Evolutionary conservation across 1,140 invertebrate species (phyloP).

Genomic region (Zeugodacus cucurbitae): DNA sequence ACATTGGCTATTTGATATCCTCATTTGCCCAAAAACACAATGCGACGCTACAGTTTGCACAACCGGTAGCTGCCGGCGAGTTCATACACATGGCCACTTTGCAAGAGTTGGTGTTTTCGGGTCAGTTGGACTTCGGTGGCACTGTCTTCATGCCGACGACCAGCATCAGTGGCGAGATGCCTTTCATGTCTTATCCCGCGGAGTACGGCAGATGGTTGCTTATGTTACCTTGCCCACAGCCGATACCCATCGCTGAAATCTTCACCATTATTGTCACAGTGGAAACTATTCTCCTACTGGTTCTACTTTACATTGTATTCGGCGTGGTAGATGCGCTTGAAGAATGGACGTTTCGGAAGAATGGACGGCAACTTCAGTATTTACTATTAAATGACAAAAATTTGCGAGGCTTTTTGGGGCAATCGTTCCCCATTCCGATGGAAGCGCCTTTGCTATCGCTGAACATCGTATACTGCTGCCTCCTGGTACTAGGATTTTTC

Average conservation of each 20-base stretch:
- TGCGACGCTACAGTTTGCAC: background rate
- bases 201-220: background rate
- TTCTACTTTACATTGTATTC: background rate
- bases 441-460: background rate
- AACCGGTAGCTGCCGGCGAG: background rate
- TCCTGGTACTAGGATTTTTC: background rate
- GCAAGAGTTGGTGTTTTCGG: background rate
- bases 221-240: background rate
- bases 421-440: conserved; percentile 49
- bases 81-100: background rate
- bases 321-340: background rate
- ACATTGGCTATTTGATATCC: background rate
- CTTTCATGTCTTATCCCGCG: background rate
- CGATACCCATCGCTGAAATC: background rate
- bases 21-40: background rate
- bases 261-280: background rate
- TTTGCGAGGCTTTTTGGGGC: conserved; percentile 52
- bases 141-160: too few relatives aligned
- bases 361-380: background rate
- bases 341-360: too few relatives aligned
- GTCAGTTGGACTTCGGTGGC: background rate
- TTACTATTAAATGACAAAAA: conserved; percentile 53
- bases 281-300: background rate
- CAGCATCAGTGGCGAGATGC: too few relatives aligned
- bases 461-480: background rate